Evolutionary conservation across 2,888 invertebrate genomes (phyloP), one percentile per base, ranked within the genome.

Genomic region (Clusia tigrina): DNA sequence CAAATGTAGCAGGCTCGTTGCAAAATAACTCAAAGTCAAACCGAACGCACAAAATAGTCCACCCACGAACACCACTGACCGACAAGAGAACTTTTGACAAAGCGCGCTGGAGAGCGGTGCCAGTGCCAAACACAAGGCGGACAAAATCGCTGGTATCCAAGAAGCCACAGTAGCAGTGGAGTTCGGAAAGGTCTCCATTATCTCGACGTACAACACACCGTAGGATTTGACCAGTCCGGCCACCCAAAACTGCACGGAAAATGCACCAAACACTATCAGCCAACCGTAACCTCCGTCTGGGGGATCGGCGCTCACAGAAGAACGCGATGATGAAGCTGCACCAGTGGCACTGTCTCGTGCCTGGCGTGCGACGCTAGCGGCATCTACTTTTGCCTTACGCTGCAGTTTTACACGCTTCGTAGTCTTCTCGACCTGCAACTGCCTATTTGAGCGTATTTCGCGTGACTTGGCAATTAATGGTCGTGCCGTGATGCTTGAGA

Each of bases 201-300:
- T 90, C 83, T 92, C 92, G 63, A 92, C 90, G 73, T 92, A 92
- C 1, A 93, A 85, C 18, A 93, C 91, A 0, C 93, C 92, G 76
- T 92, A 92, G 0, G 92, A 92, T 79, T 92, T 92, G 74, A 92
- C 91, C 63, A 91, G 86, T 0, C 92, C 92, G 0, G 92, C 91
- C 37, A 92, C 91, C 88, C 92, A 90, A 82, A 92, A 91, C 79
- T 92, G 92, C 32, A 92, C 92, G 79, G 91, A 89, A 78, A 92
- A 91, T 0, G 91, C 91, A 0, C 92, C 92, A 68, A 89, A 88
- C 1, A 91, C 90, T 25, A 91, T 89, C 74, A 91, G 87, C 91
- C 91, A 91, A 23, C 91, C 91, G 79, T 91, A 91, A 0, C 91
- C 91, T 1, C 91, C 91, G 73, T 91, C 91, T 0, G 90, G 87